Base-by-base conservation (phyloP, 2,113 vertebrate genomes). In the Notiomystis cincta region DNA sequence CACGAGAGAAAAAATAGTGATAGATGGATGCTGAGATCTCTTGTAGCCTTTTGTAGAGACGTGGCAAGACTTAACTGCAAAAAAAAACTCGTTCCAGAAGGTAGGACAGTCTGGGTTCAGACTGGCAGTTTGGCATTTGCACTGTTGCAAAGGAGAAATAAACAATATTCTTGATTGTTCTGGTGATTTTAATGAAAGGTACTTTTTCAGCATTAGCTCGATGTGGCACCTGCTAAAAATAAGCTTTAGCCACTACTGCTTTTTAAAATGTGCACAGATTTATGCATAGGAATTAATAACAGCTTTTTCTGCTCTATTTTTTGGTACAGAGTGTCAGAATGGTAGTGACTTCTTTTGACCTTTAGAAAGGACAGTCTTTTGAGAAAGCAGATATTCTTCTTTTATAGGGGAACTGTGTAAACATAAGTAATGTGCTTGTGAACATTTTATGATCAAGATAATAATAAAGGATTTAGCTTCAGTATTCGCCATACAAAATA, bases 401-500 rank as follows among this genome's bases (percentile, higher is more conserved):
- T 97, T 93, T 94, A 82, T 57, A 96, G 30, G 33, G 71, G 69
- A 84, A 93, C 61, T 88, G 40, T 44, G 92, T 78, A 87, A 95
- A 96, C 42, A 48, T 84, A 97, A 96, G 82, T 78, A 91, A 96
- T 91, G 54, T 85, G 42, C 54, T 71, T 5, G 65, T 66, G 79
- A 92, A 95, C 90, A 88, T 94, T 97, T 97, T 95, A 97, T 17
- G 91, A 84, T 67, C 80, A 90, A 96, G 92, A 95, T 95, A 93
- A 95, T 80, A 97, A 88, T 76, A 94, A 94, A 96, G 87, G 77
- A 96, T 95, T 94, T 96, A 92, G 71, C 53, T 93, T 94, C 86
- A 67, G 78, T 82, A 90, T 92, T 83, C 53, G 30, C 66, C 91
- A 93, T n/a, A 84, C 65, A 92, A 97, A 97, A 96, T 87, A 96